A percentile compares a stretch with the other conserved stretches of the same genome.
These are phyloP conservation scores for Coregonus suidteri DNA, from an alignment of 2,797 vertebrate species.

Conservation along the genomic window DNA sequence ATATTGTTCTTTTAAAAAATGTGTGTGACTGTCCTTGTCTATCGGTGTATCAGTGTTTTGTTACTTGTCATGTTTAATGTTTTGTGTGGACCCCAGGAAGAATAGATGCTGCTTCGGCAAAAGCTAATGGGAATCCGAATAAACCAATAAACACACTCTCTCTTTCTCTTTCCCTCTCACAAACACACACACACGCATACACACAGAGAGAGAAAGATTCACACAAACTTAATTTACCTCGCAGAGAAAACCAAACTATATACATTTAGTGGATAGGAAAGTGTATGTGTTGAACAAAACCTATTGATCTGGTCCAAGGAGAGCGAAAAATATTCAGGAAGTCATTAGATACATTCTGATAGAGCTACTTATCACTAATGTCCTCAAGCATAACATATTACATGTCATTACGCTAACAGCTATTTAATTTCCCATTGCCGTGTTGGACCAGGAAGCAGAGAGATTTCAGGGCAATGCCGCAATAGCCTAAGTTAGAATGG, in stretches of 20 bases:
- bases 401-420: conserved; percentile 39
- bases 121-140: too few relatives aligned
- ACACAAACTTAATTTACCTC: neutral
- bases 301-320: neutral
- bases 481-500: neutral
- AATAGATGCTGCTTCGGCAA: too few relatives aligned
- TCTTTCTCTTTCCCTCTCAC: too few relatives aligned
- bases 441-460: conserved; percentile 28
- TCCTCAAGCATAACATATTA: conserved; percentile 45
- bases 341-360: conserved; percentile 30
- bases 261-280: too few relatives aligned
- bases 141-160: too few relatives aligned
- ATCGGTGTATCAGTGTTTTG: too few relatives aligned
- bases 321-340: conserved; percentile 31
- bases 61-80: too few relatives aligned
- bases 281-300: too few relatives aligned
- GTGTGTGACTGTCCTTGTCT: too few relatives aligned
- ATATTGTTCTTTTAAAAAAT: too few relatives aligned
- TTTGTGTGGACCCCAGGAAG: too few relatives aligned
- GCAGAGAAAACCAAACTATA: too few relatives aligned
- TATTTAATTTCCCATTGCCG: conserved; percentile 41
- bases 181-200: neutral
- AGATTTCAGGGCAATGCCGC: conserved; percentile 19
- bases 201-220: neutral
- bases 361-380: conserved; percentile 37